Evolutionary conservation across 92 coral and sea anemone genomes (phyloP), one percentile per base, ranked within the genome.

Genomic region (Umimayanthus chanpuru): DNA sequence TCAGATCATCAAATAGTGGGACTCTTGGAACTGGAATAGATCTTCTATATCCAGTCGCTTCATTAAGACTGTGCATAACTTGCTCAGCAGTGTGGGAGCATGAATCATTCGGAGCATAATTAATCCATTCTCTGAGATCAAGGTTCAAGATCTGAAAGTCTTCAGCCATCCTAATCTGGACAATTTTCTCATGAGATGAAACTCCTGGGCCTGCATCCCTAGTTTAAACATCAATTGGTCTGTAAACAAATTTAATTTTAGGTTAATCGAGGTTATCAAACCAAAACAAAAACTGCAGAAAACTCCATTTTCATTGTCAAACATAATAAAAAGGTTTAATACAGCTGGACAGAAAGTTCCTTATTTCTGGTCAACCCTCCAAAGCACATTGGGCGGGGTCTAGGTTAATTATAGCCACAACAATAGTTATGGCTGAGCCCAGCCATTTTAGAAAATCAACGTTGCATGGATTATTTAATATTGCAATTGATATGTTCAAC

Each of bases 51-150:
- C 90, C 93, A 49, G 88, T 81, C 32, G 88, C 85, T 81, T 91
- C 93, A 88, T 91, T 89, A 77, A 88, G 68, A 43, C 85, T 65
- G 36, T 91, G 75, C 93, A 88, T 91, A 87, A 88, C 93, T 87
- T 88, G 85, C 85, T 91, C 93, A 36, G 91, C 93, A 56, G 80
- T 84, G 65, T 88, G 93, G 47, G 89, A 77, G 41, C 82, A n/a
- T 26, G 91, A 91, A 80, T 88, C 93, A 77, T 91, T 85, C 41
- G 92, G 89, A n/a, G 92, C 92, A 85, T 89, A 85, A 85, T 85
- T 89, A 10, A 85, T 64, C 67, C 89, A 73, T 49, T 85, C 89
- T 86, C 76, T 86, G 68, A 85, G 47, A 85, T 85, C 92, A 32
- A 89, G 85, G 53, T 85, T 85, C 28, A 43, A 76, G 16, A 89